Base-by-base conservation (phyloP, 1,140 invertebrate species). In the Linepithema humile region DNA sequence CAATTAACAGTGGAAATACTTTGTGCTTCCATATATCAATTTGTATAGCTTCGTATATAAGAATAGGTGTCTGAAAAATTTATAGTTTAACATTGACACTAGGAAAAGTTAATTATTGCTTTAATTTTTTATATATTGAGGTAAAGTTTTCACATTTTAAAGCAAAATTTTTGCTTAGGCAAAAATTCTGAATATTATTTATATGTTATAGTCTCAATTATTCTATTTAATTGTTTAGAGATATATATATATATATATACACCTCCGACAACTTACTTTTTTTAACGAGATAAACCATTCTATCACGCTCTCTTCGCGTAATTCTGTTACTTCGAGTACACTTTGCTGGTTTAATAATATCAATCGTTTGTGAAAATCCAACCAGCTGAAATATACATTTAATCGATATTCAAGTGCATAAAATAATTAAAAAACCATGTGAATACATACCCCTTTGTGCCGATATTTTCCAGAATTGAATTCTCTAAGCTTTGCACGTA, bases 281-380 rank as follows among this genome's bases (percentile, higher is more conserved):
- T 95, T 95, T 85, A 95, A 95, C 26, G 95, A 95, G 78, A 97
- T 95, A 43, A 97, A 94, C 43, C 95, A 95, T 93, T 97, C 97
- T 91, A 97, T 97, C 0, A 97, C 96, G 38, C 95, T 94, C 94
- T 97, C 97, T 90, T 97, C 97, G 65, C 95, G 95, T 85, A 96
- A 91, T 32, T 94, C 94, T 15, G 94, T 95, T 26, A 97, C 96
- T 94, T 98, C 97, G 26, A 97, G 93, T 84, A 97, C 95, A 43
- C 96, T 97, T 95, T 98, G 96, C 91, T 97, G 97, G 85, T 97
- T 97, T n/a, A 98, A 90, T 91, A 97, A 96, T 86, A 97, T 96
- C 3, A 97, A 91, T 85, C 96, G 95, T 89, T 97, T 96, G 88
- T 98, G 97, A 92, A 96, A 96, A 88, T 97, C 97, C 53, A 97